Evolutionary conservation across 2,113 vertebrate genomes (phyloP).

Genomic region (Trichomycterus rosablanca): DNA sequence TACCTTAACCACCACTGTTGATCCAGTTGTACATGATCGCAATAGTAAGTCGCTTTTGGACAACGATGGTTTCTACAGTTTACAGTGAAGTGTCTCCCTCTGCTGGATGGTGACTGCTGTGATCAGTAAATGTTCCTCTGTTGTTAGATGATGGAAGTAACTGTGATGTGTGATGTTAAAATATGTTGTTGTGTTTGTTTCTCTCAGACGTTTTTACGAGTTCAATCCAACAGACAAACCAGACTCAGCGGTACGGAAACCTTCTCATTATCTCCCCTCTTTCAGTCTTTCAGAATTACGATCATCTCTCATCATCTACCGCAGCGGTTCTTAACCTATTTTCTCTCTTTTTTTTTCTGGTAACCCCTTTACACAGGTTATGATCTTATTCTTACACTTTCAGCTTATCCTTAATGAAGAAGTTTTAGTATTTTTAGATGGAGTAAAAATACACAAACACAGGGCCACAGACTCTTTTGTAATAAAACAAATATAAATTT

Average conservation of each 20-base stretch:
- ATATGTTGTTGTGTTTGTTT: neutral
- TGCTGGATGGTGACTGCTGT: slow-evolving; percentile 17
- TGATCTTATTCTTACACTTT: neutral
- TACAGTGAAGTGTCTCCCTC: slow-evolving; percentile 22
- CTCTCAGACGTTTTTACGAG: slow-evolving; percentile 86
- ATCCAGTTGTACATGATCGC: no score
- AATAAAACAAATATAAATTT: no score
- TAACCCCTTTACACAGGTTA: neutral
- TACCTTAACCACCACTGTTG: neutral
- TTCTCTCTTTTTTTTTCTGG: neutral
- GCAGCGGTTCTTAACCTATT: neutral
- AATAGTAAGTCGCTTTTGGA: no score
- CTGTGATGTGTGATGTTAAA: neutral
- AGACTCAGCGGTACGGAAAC: slow-evolving; percentile 85
- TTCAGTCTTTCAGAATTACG: neutral
- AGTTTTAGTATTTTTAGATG: no score
- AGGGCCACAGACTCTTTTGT: no score
- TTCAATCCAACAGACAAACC: slow-evolving; percentile 92
- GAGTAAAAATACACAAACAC: no score
- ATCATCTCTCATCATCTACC: no score
- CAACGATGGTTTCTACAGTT: no score
- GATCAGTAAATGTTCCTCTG: neutral
- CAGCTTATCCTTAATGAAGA: neutral
- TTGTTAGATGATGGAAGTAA: neutral
- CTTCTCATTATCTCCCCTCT: neutral